Evolutionary conservation across 2,113 vertebrate species (phyloP).

Genomic region (Anarhynchus alexandrinus): DNA sequence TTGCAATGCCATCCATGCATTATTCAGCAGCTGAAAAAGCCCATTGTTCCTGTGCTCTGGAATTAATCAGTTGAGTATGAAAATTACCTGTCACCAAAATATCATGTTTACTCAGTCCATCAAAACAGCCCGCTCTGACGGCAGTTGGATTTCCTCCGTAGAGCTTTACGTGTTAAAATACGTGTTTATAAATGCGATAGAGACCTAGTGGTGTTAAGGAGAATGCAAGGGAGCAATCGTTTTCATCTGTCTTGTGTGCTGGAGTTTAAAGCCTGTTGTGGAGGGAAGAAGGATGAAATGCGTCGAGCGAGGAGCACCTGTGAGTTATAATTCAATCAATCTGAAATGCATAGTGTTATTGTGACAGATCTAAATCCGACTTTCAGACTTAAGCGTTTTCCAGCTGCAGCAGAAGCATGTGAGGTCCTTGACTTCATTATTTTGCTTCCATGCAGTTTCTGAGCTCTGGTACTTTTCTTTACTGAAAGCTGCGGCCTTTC

Average conservation of each 20-base stretch:
- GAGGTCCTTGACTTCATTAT: slow-evolving; percentile 51
- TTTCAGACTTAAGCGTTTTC: neutral
- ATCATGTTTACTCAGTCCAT: slow-evolving; percentile 37
- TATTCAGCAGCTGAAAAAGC: slow-evolving; percentile 59
- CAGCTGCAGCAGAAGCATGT: slow-evolving; percentile 27
- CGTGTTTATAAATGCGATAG: neutral
- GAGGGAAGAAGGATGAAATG: neutral
- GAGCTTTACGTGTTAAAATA: neutral
- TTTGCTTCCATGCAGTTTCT: slow-evolving; percentile 32
- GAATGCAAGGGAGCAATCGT: neutral
- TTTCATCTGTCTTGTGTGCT: neutral
- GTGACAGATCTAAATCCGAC: slow-evolving; percentile 26
- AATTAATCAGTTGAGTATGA: slow-evolving; percentile 60
- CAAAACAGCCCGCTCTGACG: neutral
- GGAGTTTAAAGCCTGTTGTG: neutral
- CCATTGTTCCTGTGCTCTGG: slow-evolving; percentile 59
- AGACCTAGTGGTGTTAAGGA: neutral
- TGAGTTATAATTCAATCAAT: slow-evolving; percentile 43
- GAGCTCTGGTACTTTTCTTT: neutral
- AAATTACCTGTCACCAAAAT: slow-evolving; percentile 68
- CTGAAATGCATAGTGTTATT: slow-evolving; percentile 17
- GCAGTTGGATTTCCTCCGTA: neutral
- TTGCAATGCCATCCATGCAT: slow-evolving; percentile 46
- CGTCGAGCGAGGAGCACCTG: neutral
- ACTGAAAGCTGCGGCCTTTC: slow-evolving; percentile 17